Evolutionary conservation across 2,113 vertebrate genomes (phyloP).

Genomic region (Parus major): DNA sequence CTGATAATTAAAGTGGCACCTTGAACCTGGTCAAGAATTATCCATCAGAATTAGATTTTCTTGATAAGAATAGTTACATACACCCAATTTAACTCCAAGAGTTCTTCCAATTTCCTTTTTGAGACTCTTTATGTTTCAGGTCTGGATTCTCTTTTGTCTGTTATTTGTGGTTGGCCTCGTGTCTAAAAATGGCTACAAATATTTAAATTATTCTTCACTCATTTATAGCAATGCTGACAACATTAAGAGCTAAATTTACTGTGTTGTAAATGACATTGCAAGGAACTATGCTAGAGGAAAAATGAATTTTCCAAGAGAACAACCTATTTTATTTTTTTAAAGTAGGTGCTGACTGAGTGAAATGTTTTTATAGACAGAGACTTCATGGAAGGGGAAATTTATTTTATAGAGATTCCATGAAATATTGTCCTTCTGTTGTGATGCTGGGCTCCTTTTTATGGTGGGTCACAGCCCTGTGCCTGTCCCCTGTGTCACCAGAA

Average conservation of each 20-base stretch:
- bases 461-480: not conserved
- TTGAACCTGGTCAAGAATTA: not conserved
- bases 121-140: not conserved
- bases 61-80: not conserved
- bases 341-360: not conserved
- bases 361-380: not conserved
- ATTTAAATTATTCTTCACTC: slow-evolving; percentile 3
- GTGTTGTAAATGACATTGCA: not conserved
- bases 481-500: not conserved
- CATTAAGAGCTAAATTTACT: not conserved
- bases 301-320: not conserved
- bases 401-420: not conserved
- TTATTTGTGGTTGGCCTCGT: not conserved
- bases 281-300: not conserved
- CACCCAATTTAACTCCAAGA: not conserved
- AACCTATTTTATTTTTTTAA: not conserved
- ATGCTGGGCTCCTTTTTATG: not conserved
- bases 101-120: not conserved
- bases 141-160: not conserved
- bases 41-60: not conserved
- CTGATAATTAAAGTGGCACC: not conserved
- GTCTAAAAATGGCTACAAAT: not conserved
- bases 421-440: not conserved
- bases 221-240: slow-evolving; percentile 18
- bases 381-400: not conserved